Base-by-base conservation (phyloP, 2,888 invertebrate genomes). In the Cryptocheilus praepositus region DNA sequence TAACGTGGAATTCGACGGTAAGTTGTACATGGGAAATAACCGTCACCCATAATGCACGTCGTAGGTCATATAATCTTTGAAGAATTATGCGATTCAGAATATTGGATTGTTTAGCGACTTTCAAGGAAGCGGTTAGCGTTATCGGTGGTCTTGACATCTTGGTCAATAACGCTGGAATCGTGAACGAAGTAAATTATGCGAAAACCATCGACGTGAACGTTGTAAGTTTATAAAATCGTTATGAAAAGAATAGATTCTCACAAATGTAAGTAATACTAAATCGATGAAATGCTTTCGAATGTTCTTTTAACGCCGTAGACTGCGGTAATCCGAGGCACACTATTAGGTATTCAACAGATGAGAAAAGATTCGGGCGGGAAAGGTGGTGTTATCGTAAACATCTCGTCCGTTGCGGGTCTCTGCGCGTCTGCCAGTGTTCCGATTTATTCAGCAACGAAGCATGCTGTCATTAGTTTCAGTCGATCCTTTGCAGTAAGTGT, bases 361-460 rank as follows among this genome's bases (percentile, higher is more conserved):
- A 86, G 89, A 36, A 89, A 87, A 61, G 89, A 90, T 77, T 87
- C 85, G 46, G 89, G 90, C 4, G 90, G 90, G 0, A 80, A 82
- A 45, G 93, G 93, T 11, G 93, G 93, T 0, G 90, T 91, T 0
- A 91, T 94, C 55, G 89, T 94, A n/a, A 94, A 94, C 82, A 88
- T 93, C 21, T 90, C 92, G 0, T 93, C 93, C 0, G 90, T 92
- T 21, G 90, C 91, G 67, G 93, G 93, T 0, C 89, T 90, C 53
- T 88, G 89, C 76, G 86, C 91, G 0, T 87, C 90, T 46, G 90
- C 90, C 25, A 90, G 89, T 28, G 81, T 90, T 16, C 92, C 93
- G 0, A 86, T 91, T n/a, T 93, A 93, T 81, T 90, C 91, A 22
- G 91, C 92, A 0, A 92, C 93, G 0, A 93, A 93, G 83, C 86